Evolutionary conservation across 2,113 vertebrate genomes (phyloP).

Genomic region (Ophiodon elongatus): DNA sequence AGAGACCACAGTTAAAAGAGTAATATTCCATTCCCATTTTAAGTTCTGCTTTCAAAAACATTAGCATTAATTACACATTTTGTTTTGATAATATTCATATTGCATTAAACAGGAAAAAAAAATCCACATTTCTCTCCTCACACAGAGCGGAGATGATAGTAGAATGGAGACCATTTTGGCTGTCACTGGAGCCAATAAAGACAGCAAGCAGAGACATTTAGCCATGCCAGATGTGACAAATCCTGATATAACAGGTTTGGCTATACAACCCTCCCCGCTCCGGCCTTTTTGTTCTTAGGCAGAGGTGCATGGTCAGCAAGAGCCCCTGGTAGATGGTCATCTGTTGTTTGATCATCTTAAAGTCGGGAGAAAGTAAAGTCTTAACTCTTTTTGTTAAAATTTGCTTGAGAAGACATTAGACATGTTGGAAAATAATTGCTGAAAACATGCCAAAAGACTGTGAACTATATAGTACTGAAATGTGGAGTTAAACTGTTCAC

Average conservation of each 20-base stretch:
- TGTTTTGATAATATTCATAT: neutral
- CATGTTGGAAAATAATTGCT: neutral
- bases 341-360: neutral
- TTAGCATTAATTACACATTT: neutral
- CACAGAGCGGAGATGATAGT: conserved; percentile 21
- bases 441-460: neutral
- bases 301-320: neutral
- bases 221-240: neutral
- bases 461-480: too few species aligned
- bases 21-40: too few species aligned
- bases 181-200: neutral
- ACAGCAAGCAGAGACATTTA: conserved; percentile 9
- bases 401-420: neutral
- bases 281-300: neutral
- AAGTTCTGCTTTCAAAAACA: neutral
- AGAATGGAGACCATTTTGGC: conserved; percentile 14
- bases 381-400: neutral
- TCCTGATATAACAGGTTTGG: neutral
- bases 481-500: too few species aligned
- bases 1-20: neutral
- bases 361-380: neutral
- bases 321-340: neutral
- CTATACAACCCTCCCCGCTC: neutral
- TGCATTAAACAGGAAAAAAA: neutral
- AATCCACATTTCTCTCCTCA: conserved; percentile 17